These are phyloP conservation scores for Ischnura elegans DNA, from an alignment of 2,888 invertebrate genomes.

Conservation along the genomic window DNA sequence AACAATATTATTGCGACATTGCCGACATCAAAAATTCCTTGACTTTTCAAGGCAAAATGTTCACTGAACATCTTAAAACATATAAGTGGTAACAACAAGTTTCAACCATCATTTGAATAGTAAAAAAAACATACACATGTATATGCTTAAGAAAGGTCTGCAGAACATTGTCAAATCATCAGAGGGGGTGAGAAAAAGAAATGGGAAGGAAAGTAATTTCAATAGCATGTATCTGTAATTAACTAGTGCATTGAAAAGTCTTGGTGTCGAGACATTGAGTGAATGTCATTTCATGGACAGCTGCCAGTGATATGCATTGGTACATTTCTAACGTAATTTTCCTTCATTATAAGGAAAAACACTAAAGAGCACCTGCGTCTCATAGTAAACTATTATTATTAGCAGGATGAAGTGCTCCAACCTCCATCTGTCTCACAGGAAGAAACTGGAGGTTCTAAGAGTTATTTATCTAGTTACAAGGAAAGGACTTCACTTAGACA, in stretches of 20 bases:
- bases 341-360: conserved; percentile 49
- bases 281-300: conserved; percentile 64
- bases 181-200: conserved; percentile 58
- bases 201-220: conserved; percentile 44
- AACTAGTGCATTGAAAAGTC: conserved; percentile 67
- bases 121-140: conserved; percentile 30
- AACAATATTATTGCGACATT: conserved; percentile 62
- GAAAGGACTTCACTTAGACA: conserved; percentile 53
- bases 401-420: conserved; percentile 65
- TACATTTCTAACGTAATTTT: conserved; percentile 50
- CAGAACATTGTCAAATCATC: conserved; percentile 51
- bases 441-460: conserved; percentile 55
- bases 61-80: conserved; percentile 55
- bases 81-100: conserved; percentile 63
- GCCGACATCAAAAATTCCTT: conserved; percentile 52
- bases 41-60: conserved; percentile 64
- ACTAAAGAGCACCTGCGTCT: conserved; percentile 62
- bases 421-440: conserved; percentile 43
- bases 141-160: conserved; percentile 28
- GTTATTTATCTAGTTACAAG: conserved; percentile 50
- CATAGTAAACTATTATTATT: conserved; percentile 53
- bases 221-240: conserved; percentile 55
- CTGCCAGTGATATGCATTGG: conserved; percentile 67
- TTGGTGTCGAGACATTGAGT: conserved; percentile 67
- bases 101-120: conserved; percentile 45